Conservation (phyloP, 2,888 invertebrate species). For the Epinotia demarniana region DNA sequence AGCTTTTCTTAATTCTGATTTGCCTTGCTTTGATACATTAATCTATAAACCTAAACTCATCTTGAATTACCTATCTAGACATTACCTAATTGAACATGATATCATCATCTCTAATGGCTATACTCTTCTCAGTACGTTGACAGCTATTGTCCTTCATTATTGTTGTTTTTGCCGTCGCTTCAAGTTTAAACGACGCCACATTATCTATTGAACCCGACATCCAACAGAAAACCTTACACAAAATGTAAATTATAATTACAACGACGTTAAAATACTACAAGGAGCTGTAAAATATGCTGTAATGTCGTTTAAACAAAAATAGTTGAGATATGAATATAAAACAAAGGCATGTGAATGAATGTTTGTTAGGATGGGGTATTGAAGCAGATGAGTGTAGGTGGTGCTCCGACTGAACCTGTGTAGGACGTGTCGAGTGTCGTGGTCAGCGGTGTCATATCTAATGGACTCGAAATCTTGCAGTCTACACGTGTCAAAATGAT, state of each 20-base stretch:
- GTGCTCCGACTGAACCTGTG: slow-evolving; percentile 25
- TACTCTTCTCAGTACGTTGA: neutral
- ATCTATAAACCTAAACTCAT: neutral
- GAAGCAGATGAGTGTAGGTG: slow-evolving; percentile 32
- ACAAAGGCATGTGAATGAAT: slow-evolving; percentile 29
- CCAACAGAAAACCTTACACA: slow-evolving; percentile 15
- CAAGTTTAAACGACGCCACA: slow-evolving; percentile 8
- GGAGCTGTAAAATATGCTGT: slow-evolving; percentile 3
- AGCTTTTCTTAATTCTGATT: slow-evolving; percentile 4
- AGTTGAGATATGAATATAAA: slow-evolving; percentile 14
- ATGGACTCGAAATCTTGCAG: slow-evolving; percentile 38
- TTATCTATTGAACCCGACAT: slow-evolving; percentile 5
- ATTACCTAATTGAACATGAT: neutral
- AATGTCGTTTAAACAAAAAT: slow-evolving; percentile 2
- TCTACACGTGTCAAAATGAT: slow-evolving; percentile 30
- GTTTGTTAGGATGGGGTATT: slow-evolving; percentile 27
- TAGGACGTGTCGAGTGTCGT: slow-evolving; percentile 41
- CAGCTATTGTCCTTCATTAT: slow-evolving; percentile 12
- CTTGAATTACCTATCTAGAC: neutral
- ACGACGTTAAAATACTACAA: neutral
- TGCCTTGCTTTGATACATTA: neutral
- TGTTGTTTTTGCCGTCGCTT: slow-evolving; percentile 6
- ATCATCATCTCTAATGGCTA: neutral
- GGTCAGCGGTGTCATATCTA: slow-evolving; percentile 38
- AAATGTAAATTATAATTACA: slow-evolving; percentile 8